Evolutionary conservation across 2,888 invertebrate genomes (phyloP).

Genomic region (Trilocha varians): DNA sequence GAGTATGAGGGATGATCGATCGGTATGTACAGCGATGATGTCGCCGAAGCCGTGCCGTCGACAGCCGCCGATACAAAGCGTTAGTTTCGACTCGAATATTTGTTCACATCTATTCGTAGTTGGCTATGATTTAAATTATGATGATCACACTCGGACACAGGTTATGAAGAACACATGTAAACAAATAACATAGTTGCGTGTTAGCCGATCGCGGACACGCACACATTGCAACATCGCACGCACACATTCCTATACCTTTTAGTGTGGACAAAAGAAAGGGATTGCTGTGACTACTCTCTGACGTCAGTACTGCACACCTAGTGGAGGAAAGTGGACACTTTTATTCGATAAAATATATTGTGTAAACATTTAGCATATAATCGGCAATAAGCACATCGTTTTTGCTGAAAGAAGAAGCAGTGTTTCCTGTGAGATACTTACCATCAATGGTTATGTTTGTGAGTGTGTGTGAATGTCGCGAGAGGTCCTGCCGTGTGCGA

Average conservation of each 20-base stretch:
- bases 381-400: background rate
- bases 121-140: background rate
- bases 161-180: slow-evolving; percentile 26
- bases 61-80: slow-evolving; percentile 50
- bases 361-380: background rate
- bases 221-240: slow-evolving; percentile 62
- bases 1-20: slow-evolving; percentile 29
- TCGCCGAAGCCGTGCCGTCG: slow-evolving; percentile 49
- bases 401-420: background rate
- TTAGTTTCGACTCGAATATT: slow-evolving; percentile 37
- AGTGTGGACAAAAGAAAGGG: slow-evolving; percentile 67
- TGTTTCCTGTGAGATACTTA: slow-evolving; percentile 21
- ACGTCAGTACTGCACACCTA: slow-evolving; percentile 72
- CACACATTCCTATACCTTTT: slow-evolving; percentile 71
- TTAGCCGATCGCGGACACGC: slow-evolving; percentile 42
- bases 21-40: slow-evolving; percentile 32
- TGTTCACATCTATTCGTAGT: slow-evolving; percentile 25
- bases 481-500: slow-evolving; percentile 64
- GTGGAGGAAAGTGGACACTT: slow-evolving; percentile 59
- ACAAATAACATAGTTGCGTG: slow-evolving; percentile 26
- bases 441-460: slow-evolving; percentile 64
- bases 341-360: slow-evolving; percentile 30
- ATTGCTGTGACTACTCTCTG: slow-evolving; percentile 69
- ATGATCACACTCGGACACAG: background rate
- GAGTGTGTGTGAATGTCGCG: slow-evolving; percentile 51